Conservation (phyloP, 2,888 invertebrate genomes). For the Lissonota sp. region DNA sequence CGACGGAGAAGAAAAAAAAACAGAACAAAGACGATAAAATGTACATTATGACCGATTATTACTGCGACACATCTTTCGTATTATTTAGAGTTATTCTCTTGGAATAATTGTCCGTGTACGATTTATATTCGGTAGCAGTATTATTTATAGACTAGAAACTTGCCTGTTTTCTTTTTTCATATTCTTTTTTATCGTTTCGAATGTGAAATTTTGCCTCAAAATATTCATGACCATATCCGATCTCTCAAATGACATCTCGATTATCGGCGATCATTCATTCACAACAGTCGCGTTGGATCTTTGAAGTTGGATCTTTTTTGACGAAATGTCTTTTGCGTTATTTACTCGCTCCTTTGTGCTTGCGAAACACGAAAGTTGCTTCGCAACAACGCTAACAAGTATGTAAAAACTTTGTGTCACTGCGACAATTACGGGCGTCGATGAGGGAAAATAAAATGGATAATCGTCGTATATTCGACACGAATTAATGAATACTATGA, state of each 20-base stretch:
- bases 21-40: neutral
- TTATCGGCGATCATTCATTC: neutral
- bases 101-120: conserved; percentile 12
- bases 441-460: conserved; percentile 1
- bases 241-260: conserved; percentile 5
- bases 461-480: conserved; percentile 9
- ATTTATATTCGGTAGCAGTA: conserved; percentile 11
- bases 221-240: no score
- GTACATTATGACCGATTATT: neutral
- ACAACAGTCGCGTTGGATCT: no score
- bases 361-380: conserved; percentile 8
- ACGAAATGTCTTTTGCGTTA: no score
- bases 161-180: conserved; percentile 5
- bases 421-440: conserved; percentile 3
- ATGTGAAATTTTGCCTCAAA: no score
- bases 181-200: no score
- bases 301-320: no score
- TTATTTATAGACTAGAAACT: conserved; percentile 54
- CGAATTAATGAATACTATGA: conserved; percentile 43
- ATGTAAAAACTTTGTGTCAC: conserved; percentile 1
- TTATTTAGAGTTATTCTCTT: conserved; percentile 10
- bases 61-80: conserved; percentile 19
- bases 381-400: neutral
- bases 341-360: conserved; percentile 6
- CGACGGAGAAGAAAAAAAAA: neutral